phyloP scores from a whole-genome alignment of 2,888 invertebrate species.

The Apotomis turbidana region DNA sequence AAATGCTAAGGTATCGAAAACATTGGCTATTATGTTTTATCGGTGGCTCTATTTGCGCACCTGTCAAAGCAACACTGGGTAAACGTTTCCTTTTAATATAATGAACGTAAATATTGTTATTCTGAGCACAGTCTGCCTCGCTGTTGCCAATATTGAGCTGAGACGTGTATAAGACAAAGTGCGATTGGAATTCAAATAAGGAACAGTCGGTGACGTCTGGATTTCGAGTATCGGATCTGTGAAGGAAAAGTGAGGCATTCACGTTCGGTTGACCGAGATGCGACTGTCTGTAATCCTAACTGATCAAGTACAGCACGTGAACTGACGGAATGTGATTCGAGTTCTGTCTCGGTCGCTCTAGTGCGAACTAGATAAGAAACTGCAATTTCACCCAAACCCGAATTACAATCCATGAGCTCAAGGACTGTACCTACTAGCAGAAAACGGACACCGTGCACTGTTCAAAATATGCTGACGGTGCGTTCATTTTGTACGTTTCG shows the following conservation, averaged over 20 bases:
- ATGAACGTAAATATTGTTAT: slow-evolving; percentile 38
- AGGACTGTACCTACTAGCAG: no score
- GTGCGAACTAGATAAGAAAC: no score
- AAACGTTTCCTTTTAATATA: slow-evolving; percentile 32
- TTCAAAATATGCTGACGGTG: no score
- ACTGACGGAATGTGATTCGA: no score
- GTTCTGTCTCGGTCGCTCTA: no score
- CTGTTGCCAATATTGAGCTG: slow-evolving; percentile 32
- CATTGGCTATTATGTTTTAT: slow-evolving; percentile 22
- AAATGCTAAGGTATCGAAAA: slow-evolving; percentile 14
- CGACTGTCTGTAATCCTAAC: no score
- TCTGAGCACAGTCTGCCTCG: slow-evolving; percentile 32
- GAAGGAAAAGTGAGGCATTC: neutral
- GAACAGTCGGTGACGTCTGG: slow-evolving; percentile 13
- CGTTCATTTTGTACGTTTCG: no score
- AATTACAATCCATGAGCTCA: no score
- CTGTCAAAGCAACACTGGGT: slow-evolving; percentile 29
- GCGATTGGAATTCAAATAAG: slow-evolving; percentile 39
- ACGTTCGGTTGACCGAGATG: no score
- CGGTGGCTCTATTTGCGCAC: slow-evolving; percentile 26
- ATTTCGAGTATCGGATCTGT: slow-evolving; percentile 8
- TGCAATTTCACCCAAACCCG: no score
- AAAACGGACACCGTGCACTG: no score
- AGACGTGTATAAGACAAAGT: slow-evolving; percentile 32
- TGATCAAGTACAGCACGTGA: no score